These are phyloP conservation scores for Panthera leo DNA, from an alignment of 2,113 vertebrate genomes.

Conservation along the genomic window DNA sequence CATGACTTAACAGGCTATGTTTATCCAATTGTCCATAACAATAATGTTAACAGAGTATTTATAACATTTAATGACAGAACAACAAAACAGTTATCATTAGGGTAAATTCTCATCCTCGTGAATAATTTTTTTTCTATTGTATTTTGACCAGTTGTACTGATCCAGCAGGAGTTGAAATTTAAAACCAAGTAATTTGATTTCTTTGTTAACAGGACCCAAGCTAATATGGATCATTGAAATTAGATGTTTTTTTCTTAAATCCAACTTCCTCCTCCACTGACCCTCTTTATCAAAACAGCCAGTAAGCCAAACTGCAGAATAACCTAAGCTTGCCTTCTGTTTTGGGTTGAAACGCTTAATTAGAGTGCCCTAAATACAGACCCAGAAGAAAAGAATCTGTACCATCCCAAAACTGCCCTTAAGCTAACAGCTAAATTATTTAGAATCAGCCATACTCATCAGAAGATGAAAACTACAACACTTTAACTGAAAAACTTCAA, in stretches of 20 bases:
- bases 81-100: background rate
- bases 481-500: conserved; percentile 12
- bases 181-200: conserved; percentile 28
- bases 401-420: background rate
- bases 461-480: conserved; percentile 10
- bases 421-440: conserved; percentile 35
- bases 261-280: background rate
- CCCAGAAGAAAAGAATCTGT: background rate
- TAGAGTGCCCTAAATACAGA: background rate
- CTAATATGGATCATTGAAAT: background rate
- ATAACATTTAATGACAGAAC: background rate
- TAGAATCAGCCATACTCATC: background rate
- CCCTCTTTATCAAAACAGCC: background rate
- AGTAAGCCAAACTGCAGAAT: background rate
- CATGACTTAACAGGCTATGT: background rate
- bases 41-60: background rate
- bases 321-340: background rate
- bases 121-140: background rate
- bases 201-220: background rate
- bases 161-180: conserved; percentile 1
- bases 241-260: conserved; percentile 1
- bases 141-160: background rate
- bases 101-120: background rate
- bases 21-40: background rate
- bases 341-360: conserved; percentile 8